Conservation (phyloP, 2,888 invertebrate species). For the Drosophila kambysellisi region DNA sequence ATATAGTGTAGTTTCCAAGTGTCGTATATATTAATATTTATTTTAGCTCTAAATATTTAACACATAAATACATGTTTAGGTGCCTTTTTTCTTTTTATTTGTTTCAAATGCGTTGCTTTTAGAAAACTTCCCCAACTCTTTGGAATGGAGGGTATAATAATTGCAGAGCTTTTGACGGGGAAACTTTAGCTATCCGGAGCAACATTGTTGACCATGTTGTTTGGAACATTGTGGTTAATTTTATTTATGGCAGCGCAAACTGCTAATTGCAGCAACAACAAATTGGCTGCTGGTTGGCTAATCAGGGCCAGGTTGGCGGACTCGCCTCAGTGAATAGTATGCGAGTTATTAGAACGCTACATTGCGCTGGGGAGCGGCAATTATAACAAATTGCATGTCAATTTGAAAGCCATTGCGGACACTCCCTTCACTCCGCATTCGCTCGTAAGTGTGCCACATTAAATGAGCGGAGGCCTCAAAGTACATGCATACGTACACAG, state of each 20-base stretch:
- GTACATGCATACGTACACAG: conserved; percentile 16
- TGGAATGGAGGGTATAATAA: conserved; percentile 31
- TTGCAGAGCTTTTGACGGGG: conserved; percentile 15
- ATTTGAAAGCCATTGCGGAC: conserved; percentile 44
- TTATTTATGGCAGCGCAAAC: conserved; percentile 72
- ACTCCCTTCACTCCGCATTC: not conserved
- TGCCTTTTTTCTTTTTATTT: too few species aligned
- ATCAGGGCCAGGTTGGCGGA: conserved; percentile 57
- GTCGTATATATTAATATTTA: not conserved
- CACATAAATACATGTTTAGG: not conserved
- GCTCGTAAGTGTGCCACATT: conserved; percentile 58
- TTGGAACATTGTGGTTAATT: conserved; percentile 70
- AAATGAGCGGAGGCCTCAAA: conserved; percentile 42
- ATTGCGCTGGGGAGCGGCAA: conserved; percentile 35
- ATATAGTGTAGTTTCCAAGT: not conserved
- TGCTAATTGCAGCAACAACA: conserved; percentile 69
- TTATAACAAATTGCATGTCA: conserved; percentile 72
- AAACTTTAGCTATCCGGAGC: conserved; percentile 27
- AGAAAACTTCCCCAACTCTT: not conserved
- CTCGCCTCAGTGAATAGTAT: not conserved
- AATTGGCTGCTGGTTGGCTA: conserved; percentile 54
- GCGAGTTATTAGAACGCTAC: conserved; percentile 7
- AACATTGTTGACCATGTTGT: conserved; percentile 57
- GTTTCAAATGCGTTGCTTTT: not conserved
- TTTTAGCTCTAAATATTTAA: not conserved